Conservation (phyloP, 1,140 invertebrate species). For the Camponotus vicinus region DNA sequence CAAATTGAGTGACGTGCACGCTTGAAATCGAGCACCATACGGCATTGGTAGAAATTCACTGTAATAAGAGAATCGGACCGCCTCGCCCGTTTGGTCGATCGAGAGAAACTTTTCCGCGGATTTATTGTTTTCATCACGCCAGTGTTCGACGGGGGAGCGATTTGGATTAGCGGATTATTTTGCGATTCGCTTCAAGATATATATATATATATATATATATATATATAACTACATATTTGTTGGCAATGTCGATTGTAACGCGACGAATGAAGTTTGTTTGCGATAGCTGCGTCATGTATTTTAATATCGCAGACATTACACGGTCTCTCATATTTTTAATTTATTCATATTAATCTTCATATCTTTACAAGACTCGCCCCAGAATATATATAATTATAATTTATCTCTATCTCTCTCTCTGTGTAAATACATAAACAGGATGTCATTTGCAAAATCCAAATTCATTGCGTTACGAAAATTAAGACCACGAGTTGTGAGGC, state of each 20-base stretch:
- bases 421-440: neutral
- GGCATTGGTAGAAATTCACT: slow-evolving; percentile 22
- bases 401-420: neutral
- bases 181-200: slow-evolving; percentile 7
- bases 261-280: slow-evolving; percentile 11
- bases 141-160: slow-evolving; percentile 21
- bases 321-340: neutral
- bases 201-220: neutral
- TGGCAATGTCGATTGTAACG: neutral
- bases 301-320: slow-evolving; percentile 3
- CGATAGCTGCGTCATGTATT: neutral
- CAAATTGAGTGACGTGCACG: neutral
- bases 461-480: neutral
- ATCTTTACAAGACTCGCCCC: neutral
- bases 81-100: slow-evolving; percentile 30
- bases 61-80: slow-evolving; percentile 48
- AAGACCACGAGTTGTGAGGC: neutral
- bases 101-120: slow-evolving; percentile 23
- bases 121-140: slow-evolving; percentile 61
- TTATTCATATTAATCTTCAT: neutral
- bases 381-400: too few relatives aligned
- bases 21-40: neutral
- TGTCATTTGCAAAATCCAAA: neutral
- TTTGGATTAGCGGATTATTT: slow-evolving; percentile 40
- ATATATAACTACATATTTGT: neutral